phyloP scores from a whole-genome alignment of 2,113 vertebrate species.

The Malurus cyaneus region DNA sequence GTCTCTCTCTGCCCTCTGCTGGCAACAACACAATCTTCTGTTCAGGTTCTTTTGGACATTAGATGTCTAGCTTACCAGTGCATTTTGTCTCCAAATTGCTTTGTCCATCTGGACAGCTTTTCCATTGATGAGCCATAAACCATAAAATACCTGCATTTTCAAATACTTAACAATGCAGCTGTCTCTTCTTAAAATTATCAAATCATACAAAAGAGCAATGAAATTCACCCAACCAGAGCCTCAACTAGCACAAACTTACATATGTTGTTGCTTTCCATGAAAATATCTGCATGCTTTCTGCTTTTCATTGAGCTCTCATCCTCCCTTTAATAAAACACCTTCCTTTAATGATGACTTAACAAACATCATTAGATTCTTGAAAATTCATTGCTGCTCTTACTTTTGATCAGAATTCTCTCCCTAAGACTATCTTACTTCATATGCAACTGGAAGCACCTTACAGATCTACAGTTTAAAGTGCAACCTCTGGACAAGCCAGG shows the following conservation, averaged over 20 bases:
- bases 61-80: not conserved
- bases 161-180: not conserved
- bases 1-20: slow-evolving; percentile 50
- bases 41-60: not conserved
- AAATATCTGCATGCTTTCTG: not conserved
- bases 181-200: not conserved
- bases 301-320: not conserved
- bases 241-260: not conserved
- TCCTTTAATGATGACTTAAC: not conserved
- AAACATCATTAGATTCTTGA: not conserved
- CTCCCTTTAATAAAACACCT: not conserved
- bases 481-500: not conserved
- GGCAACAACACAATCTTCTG: not conserved
- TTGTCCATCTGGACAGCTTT: not conserved
- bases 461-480: not conserved
- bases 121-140: not conserved
- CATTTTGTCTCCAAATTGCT: not conserved
- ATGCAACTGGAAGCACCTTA: not conserved
- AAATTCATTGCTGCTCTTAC: not conserved
- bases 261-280: not conserved
- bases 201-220: not conserved
- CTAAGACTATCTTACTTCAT: not conserved
- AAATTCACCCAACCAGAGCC: not conserved
- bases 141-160: not conserved
- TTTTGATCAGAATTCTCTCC: not conserved